Conservation (phyloP, 2,797 vertebrate genomes). For the Urocyon cinereoargenteus region DNA sequence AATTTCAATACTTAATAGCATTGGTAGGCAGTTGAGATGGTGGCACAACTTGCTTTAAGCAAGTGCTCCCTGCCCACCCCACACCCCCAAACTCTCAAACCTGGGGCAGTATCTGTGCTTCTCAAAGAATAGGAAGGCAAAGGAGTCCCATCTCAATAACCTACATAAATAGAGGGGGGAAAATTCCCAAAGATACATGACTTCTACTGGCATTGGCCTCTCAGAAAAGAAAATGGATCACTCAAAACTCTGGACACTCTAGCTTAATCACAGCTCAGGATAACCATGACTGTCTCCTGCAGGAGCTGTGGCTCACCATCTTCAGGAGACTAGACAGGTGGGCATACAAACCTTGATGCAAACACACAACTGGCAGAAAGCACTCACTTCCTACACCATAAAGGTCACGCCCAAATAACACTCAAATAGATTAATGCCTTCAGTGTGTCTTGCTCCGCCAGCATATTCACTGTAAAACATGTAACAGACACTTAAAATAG, state of each 20-base stretch:
- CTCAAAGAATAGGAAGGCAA: not conserved
- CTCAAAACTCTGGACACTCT: not conserved
- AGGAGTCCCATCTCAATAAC: not conserved
- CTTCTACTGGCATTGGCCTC: not conserved
- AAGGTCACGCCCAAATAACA: not conserved
- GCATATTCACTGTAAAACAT: slow-evolving; percentile 59
- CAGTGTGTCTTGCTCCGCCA: slow-evolving; percentile 11
- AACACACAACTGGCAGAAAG: not conserved
- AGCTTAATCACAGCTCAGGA: not conserved
- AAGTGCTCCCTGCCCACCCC: not conserved
- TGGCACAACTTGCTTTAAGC: not conserved
- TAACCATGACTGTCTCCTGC: not conserved
- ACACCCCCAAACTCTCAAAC: not conserved
- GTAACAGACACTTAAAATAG: slow-evolving; percentile 64
- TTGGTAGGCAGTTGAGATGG: not conserved
- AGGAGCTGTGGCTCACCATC: not conserved
- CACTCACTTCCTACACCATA: not conserved
- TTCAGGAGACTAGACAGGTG: not conserved
- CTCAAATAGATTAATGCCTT: not conserved
- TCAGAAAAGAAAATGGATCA: not conserved
- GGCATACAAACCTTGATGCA: not conserved
- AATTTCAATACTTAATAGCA: not conserved
- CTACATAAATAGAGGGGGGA: not conserved
- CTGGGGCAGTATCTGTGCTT: not conserved
- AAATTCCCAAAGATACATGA: not conserved